Conservation (phyloP, 2,888 invertebrate species). For the Ennomos erosarius region DNA sequence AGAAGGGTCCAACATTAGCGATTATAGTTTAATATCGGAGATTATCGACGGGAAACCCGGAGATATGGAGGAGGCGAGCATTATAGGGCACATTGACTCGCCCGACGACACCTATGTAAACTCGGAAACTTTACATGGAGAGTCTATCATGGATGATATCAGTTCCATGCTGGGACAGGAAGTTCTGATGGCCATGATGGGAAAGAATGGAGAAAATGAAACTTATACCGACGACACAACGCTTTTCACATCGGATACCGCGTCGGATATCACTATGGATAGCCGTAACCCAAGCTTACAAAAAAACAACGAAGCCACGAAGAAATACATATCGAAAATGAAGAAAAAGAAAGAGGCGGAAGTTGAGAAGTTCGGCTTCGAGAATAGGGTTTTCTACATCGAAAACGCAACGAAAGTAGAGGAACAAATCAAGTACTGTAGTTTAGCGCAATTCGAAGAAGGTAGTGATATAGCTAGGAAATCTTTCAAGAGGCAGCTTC, state of each 20-base stretch:
- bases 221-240: constrained; percentile 90
- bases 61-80: constrained; percentile 75
- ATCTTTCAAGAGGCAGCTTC: constrained; percentile 87
- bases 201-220: constrained; percentile 86
- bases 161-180: constrained; percentile 91
- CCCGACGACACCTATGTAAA: constrained; percentile 89
- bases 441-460: constrained; percentile 92
- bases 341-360: constrained; percentile 71
- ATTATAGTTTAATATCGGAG: constrained; percentile 89
- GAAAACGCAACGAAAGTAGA: constrained; percentile 79
- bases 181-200: constrained; percentile 87
- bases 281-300: constrained; percentile 83
- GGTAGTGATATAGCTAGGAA: constrained; percentile 93
- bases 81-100: constrained; percentile 92
- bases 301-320: constrained; percentile 85
- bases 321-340: constrained; percentile 81
- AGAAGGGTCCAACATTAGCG: constrained; percentile 88
- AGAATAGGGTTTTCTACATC: constrained; percentile 89
- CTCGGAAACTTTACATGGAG: constrained; percentile 91
- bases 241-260: constrained; percentile 86
- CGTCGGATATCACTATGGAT: constrained; percentile 79
- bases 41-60: constrained; percentile 84
- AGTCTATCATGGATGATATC: constrained; percentile 91
- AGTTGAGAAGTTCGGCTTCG: constrained; percentile 88
- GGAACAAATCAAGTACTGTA: constrained; percentile 89